Conservation (phyloP, 2,888 invertebrate genomes). For the Drosophila leonis region DNA sequence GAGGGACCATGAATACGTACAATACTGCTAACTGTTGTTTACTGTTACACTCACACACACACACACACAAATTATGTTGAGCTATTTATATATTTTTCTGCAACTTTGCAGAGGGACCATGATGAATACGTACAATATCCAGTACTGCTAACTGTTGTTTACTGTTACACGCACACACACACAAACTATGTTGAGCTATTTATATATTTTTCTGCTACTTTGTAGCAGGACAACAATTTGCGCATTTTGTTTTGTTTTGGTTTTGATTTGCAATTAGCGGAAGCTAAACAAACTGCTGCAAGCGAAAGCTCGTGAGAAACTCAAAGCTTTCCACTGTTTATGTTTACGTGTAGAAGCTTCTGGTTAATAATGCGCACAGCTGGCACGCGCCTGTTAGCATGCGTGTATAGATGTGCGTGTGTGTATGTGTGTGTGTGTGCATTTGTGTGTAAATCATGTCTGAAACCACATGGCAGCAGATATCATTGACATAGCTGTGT, state of each 20-base stretch:
- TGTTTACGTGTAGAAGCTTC: conserved; percentile 44
- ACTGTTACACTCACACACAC: not conserved
- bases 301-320: conserved; percentile 11
- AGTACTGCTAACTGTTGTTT: not conserved
- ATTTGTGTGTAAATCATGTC: conserved; percentile 5
- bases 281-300: not conserved
- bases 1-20: not conserved
- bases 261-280: conserved; percentile 24
- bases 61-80: not conserved
- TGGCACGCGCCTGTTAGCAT: conserved; percentile 10
- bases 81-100: no score
- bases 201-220: not conserved
- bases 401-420: not conserved
- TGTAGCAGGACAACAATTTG: conserved; percentile 5
- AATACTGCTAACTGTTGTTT: not conserved
- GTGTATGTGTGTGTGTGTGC: not conserved
- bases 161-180: not conserved
- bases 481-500: conserved; percentile 23
- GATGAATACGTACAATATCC: not conserved
- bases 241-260: conserved; percentile 26
- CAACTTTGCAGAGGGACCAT: no score
- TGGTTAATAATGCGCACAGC: conserved; percentile 24
- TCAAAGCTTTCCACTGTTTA: conserved; percentile 36
- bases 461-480: conserved; percentile 40
- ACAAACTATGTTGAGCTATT: not conserved